Evolutionary conservation across 2,797 vertebrate genomes (phyloP).

Genomic region (Crocodylus rhombifer): DNA sequence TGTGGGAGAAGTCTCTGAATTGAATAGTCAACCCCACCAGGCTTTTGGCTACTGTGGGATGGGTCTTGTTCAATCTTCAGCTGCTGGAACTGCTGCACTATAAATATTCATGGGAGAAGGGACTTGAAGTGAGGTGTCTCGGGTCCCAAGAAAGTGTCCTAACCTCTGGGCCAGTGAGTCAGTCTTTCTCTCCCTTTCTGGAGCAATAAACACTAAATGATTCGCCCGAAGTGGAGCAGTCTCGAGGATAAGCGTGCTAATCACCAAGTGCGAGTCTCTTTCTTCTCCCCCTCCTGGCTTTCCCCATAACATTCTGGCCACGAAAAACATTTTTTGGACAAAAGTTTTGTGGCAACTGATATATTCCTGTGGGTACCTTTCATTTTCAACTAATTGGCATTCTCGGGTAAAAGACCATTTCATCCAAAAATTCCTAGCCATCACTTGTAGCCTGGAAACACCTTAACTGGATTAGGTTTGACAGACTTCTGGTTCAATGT

Average conservation of each 20-base stretch:
- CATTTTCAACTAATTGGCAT: neutral
- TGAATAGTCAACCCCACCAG: no score
- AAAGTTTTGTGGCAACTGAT: neutral
- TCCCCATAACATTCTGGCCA: neutral
- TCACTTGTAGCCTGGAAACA: neutral
- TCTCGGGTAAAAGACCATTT: neutral
- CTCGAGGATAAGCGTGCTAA: neutral
- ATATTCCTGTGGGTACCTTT: rapidly evolving
- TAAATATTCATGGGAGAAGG: neutral
- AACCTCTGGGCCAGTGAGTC: neutral
- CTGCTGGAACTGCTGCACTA: neutral
- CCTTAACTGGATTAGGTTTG: neutral
- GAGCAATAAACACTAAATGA: neutral
- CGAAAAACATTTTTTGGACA: neutral
- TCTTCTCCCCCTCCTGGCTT: neutral
- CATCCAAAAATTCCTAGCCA: neutral
- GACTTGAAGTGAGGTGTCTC: neutral
- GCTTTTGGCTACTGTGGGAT: no score
- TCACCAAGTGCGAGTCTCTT: slow-evolving; percentile 35
- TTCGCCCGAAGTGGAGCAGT: slow-evolving; percentile 28
- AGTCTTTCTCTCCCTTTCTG: slow-evolving; percentile 8
- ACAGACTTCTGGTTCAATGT: neutral
- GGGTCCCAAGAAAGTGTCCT: neutral
- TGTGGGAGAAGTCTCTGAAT: neutral
- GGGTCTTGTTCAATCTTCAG: no score